phyloP scores from a whole-genome alignment of 2,797 vertebrate genomes.

The Mus caroli region DNA sequence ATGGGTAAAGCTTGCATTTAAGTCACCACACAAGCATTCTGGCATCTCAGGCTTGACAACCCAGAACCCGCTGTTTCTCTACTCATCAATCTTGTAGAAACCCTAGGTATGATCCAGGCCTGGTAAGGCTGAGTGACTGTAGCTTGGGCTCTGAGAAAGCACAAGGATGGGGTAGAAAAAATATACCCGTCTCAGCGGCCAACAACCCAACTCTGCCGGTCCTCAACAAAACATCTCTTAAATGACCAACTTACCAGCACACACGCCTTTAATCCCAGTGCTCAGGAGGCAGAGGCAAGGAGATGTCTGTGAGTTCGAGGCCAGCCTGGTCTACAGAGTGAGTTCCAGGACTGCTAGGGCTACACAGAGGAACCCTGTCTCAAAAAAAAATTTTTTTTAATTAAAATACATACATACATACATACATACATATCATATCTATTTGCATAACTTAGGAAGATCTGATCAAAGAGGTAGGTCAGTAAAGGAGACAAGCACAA shows the following conservation, averaged over 20 bases:
- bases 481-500: neutral
- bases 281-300: too few relatives aligned
- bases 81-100: neutral
- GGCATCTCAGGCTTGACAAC: neutral
- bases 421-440: neutral
- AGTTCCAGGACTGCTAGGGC: too few relatives aligned
- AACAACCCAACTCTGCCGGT: too few relatives aligned
- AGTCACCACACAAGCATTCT: neutral
- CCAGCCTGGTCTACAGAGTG: too few relatives aligned
- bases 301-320: too few relatives aligned
- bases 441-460: neutral
- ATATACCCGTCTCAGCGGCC: neutral
- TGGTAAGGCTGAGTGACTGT: neutral
- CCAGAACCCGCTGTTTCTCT: neutral
- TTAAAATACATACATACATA: too few relatives aligned
- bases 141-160: neutral
- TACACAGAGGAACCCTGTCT: too few relatives aligned
- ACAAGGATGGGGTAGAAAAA: neutral
- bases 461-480: neutral
- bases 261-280: too few relatives aligned
- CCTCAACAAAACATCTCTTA: neutral
- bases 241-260: neutral
- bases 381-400: too few relatives aligned
- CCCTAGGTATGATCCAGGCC: neutral
- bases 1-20: neutral